Percentiles rank a stretch among this genome's conserved stretches.
phyloP scores from a whole-genome alignment of 2,797 vertebrate species.

The Eulemur rubriventer region DNA sequence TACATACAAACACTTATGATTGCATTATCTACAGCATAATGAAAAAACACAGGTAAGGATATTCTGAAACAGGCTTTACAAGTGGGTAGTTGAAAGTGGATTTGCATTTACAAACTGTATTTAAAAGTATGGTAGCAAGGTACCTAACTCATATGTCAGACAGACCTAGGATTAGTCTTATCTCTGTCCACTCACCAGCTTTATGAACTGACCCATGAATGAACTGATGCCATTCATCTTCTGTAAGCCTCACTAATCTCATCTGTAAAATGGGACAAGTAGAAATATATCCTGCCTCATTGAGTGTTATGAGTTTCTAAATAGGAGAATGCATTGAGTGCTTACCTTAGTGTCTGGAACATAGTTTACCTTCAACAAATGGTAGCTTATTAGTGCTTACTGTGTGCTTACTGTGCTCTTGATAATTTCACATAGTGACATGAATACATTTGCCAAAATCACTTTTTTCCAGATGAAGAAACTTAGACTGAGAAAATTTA shows the following conservation, averaged over 20 bases:
- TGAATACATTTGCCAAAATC: background rate
- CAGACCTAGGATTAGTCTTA: background rate
- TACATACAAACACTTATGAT: background rate
- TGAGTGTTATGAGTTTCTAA: background rate
- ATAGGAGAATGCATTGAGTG: background rate
- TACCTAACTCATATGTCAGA: background rate
- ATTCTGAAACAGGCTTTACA: constrained; percentile 9
- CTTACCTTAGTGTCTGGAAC: background rate
- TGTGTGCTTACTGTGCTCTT: background rate
- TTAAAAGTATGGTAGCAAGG: background rate
- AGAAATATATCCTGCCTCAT: background rate
- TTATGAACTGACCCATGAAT: background rate
- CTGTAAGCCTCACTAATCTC: background rate
- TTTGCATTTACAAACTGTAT: background rate
- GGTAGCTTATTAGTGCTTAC: background rate
- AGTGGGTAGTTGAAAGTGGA: background rate
- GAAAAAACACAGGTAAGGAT: background rate
- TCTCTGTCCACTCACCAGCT: background rate
- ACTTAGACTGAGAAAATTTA: background rate
- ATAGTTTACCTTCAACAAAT: background rate
- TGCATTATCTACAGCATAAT: background rate
- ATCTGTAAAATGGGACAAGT: background rate
- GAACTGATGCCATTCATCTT: background rate
- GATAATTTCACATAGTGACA: background rate
- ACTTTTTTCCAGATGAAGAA: background rate